A percentile compares a stretch with the other conserved stretches of the same genome.
Conservation (phyloP, 2,888 invertebrate species). For the Pristionchus exspectatus region DNA sequence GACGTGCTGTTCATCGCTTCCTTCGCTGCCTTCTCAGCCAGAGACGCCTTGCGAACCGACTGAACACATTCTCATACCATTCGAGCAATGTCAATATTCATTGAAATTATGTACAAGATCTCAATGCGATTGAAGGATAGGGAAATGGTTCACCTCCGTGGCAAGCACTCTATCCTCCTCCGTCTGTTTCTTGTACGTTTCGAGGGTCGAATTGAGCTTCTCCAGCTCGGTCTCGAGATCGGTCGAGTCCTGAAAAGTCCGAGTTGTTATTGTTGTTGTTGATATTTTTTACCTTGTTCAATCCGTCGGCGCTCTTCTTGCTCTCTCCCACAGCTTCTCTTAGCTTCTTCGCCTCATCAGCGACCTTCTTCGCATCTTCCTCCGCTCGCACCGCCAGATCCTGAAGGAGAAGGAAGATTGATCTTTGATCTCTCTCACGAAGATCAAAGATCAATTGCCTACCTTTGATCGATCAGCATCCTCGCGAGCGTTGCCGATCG, state of each 20-base stretch:
- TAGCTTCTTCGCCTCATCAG: constrained; percentile 61
- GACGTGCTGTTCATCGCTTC: constrained; percentile 66
- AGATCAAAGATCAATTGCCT: not conserved
- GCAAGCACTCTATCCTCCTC: constrained; percentile 68
- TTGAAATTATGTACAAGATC: not conserved
- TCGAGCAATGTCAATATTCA: too few species aligned
- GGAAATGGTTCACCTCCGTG: constrained; percentile 59
- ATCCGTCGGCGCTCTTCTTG: constrained; percentile 61
- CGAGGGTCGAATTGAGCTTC: constrained; percentile 63
- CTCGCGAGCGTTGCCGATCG: constrained; percentile 66
- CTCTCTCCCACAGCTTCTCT: constrained; percentile 58
- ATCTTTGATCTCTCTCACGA: not conserved
- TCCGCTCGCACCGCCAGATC: constrained; percentile 61
- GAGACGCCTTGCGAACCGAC: constrained; percentile 67
- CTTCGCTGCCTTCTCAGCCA: constrained; percentile 68
- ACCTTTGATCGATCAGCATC: constrained; percentile 61
- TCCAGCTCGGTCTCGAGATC: constrained; percentile 61
- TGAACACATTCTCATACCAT: constrained; percentile 6
- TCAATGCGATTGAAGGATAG: not conserved
- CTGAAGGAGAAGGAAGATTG: not conserved
- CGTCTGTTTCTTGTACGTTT: constrained; percentile 68
- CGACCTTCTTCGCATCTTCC: constrained; percentile 66
- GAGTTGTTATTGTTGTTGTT: not conserved
- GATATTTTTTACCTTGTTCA: constrained; percentile 55
- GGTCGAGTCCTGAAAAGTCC: constrained; percentile 57